A percentile compares a stretch with the other conserved stretches of the same genome.
phyloP scores from a whole-genome alignment of 2,797 vertebrate genomes.

The Amblyopsis hoosieri region DNA sequence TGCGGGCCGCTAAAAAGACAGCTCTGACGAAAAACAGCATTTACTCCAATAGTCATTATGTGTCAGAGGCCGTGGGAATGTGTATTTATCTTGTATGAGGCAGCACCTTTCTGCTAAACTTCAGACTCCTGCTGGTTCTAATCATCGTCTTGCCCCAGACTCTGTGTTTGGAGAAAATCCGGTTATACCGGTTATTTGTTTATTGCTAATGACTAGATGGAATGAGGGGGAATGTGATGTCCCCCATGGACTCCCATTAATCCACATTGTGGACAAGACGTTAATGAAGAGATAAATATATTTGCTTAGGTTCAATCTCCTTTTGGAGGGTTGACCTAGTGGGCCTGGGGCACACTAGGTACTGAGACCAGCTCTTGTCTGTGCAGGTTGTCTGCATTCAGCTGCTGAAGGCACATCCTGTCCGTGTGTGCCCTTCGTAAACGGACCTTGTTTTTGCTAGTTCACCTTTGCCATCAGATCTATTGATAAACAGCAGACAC shows the following conservation, averaged over 20 bases:
- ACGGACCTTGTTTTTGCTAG: conserved; percentile 18
- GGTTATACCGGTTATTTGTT: conserved; percentile 39
- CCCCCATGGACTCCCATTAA: conserved; percentile 21
- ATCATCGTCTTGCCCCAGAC: conserved; percentile 62
- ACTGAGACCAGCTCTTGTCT: conserved; percentile 29
- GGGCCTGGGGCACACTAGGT: conserved; percentile 32
- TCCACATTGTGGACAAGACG: conserved; percentile 32
- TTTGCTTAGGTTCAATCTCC: conserved; percentile 41
- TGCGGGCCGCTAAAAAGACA: conserved; percentile 60
- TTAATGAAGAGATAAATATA: conserved; percentile 43
- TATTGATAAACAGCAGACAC: not conserved
- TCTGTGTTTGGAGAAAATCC: conserved; percentile 42
- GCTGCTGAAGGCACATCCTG: conserved; percentile 34
- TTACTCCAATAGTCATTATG: conserved; percentile 66
- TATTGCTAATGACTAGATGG: conserved; percentile 37
- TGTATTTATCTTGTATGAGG: conserved; percentile 58
- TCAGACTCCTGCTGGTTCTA: conserved; percentile 55
- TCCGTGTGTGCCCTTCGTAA: conserved; percentile 6
- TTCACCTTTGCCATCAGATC: conserved; percentile 5
- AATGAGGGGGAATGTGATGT: conserved; percentile 33
- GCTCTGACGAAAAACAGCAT: conserved; percentile 68
- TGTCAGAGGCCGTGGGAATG: conserved; percentile 51
- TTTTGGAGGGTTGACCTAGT: conserved; percentile 28
- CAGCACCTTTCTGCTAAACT: conserved; percentile 51
- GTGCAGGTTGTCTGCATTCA: conserved; percentile 26